Evolutionary conservation across 2,113 vertebrate genomes (phyloP).

Genomic region (Kryptolebias marmoratus): DNA sequence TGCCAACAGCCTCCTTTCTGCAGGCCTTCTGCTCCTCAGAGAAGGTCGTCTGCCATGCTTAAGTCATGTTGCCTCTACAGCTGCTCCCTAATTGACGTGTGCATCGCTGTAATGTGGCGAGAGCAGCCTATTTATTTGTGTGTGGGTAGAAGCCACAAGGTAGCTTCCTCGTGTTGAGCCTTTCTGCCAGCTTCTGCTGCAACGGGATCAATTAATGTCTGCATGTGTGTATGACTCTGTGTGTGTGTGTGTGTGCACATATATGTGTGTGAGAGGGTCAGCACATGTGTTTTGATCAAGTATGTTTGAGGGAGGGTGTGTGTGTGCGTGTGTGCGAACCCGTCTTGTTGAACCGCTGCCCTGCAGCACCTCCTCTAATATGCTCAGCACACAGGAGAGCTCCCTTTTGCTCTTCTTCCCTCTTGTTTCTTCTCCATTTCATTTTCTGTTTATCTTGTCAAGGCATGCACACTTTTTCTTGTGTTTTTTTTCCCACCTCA

Average conservation of each 20-base stretch:
- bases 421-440: constrained; percentile 16
- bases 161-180: constrained; percentile 47
- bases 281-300: constrained; percentile 39
- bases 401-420: constrained; percentile 33
- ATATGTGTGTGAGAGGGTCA: constrained; percentile 41
- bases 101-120: constrained; percentile 39
- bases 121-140: constrained; percentile 61
- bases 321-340: constrained; percentile 21
- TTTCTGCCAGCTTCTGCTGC: constrained; percentile 61
- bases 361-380: constrained; percentile 55
- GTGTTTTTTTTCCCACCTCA: not conserved
- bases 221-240: constrained; percentile 11
- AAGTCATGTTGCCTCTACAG: constrained; percentile 28
- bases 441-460: constrained; percentile 14
- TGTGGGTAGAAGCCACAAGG: constrained; percentile 60
- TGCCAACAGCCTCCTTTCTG: constrained; percentile 14
- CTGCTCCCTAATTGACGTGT: constrained; percentile 53
- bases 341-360: constrained; percentile 27
- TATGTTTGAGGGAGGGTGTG: not conserved
- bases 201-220: constrained; percentile 74
- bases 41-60: constrained; percentile 23
- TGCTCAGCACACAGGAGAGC: constrained; percentile 57
- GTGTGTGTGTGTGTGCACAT: constrained; percentile 13
- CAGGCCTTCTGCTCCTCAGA: not conserved
- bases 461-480: constrained; percentile 2